Base-by-base conservation (phyloP, 2,797 vertebrate genomes). In the Muscicapa comitata region DNA sequence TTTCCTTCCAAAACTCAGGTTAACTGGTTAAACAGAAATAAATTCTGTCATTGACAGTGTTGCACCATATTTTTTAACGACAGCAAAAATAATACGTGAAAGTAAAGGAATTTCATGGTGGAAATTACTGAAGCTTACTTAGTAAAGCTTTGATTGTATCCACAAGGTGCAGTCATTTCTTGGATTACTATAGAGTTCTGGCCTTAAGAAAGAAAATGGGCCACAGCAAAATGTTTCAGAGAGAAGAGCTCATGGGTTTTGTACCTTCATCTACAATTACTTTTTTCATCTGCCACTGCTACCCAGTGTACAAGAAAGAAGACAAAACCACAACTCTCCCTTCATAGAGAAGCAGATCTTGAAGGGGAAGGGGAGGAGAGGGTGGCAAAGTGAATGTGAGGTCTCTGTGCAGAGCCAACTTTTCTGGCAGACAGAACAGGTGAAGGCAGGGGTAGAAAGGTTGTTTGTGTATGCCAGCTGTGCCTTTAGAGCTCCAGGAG, bases 401-500 rank as follows among this genome's bases (percentile, higher is more conserved):
- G 29, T 50, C 61, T 93, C 25, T 50, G 29, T 50, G 26, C 72
- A 88, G 35, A 92, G 51, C 14, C 31, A 86, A n/a, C 50, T 78
- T 90, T 66, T 62, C 58, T 54, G 40, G 54, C 53, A 90, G 63
- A 40, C 10, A 58, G 29, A 79, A 40, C 18, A 43, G 58, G 38
- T 0, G 0, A 88, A 81, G 62, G 29, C 33, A 90, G 19, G 9
- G 78, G 65, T n/a, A 67, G 65, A 93, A 92, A 68, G n/a, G 59
- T 71, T 91, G 33, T 66, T 87, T 94, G 67, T 4, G 2, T 66
- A 76, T 2, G 4, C 63, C 71, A 88, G 84, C 80, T 54, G 70
- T 76, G 84, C 26, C 43, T 79, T 91, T 65, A 90, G 83, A 73
- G 61, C 43, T 82, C 29, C 83, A 95, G 53, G 90, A 84, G 33